These are phyloP conservation scores for Gymnocypris eckloni DNA, from an alignment of 2,797 vertebrate genomes.

Conservation along the genomic window DNA sequence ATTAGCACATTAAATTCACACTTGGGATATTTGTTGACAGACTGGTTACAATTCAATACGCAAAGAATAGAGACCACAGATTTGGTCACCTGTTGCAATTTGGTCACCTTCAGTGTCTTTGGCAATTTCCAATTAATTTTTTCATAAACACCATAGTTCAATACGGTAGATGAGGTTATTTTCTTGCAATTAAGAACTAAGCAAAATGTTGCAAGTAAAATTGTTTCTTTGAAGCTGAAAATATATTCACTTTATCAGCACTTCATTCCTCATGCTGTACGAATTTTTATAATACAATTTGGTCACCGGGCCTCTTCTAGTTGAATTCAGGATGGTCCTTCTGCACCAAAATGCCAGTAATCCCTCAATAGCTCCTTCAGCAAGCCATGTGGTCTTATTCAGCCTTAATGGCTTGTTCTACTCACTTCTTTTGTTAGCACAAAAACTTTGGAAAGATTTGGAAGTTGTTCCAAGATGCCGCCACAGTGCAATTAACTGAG, in stretches of 20 bases:
- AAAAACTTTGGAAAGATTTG: background rate
- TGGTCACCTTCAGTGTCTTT: background rate
- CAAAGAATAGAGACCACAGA: background rate
- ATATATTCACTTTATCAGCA: background rate
- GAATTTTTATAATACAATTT: conserved; percentile 6
- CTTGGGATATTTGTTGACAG: background rate
- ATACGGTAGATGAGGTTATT: background rate
- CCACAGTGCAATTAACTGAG: conserved; percentile 16
- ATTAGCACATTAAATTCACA: background rate
- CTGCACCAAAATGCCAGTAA: conserved; percentile 25
- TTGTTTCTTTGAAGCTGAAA: background rate
- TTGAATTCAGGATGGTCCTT: conserved; percentile 9
- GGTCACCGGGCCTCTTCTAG: background rate
- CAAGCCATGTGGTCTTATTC: conserved; percentile 24
- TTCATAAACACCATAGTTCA: background rate
- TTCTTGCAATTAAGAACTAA: background rate
- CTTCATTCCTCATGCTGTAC: background rate
- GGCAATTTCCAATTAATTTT: background rate
- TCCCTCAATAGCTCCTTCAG: conserved; percentile 18
- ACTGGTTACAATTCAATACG: background rate
- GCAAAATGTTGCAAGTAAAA: background rate
- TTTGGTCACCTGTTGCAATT: background rate
- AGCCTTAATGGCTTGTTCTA: conserved; percentile 25
- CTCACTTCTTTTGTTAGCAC: background rate
- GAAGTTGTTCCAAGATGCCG: background rate